Percentiles rank a stretch among this genome's conserved stretches.
Evolutionary conservation across 2,113 vertebrate genomes (phyloP).

Genomic region (Callithrix jacchus): DNA sequence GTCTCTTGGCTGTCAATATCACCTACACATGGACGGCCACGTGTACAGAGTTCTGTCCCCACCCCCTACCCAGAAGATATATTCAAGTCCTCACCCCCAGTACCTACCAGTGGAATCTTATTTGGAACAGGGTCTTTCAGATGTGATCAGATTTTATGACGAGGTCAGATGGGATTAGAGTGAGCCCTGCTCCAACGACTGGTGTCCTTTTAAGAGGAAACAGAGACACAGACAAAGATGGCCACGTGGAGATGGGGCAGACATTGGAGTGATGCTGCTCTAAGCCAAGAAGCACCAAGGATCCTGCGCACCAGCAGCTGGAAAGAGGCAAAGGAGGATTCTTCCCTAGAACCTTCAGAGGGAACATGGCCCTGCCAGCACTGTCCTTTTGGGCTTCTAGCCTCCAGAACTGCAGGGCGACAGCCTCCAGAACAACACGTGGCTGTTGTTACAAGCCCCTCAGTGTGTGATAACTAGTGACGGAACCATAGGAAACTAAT

Average conservation of each 20-base stretch:
- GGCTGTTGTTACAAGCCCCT: background rate
- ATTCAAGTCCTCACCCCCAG: background rate
- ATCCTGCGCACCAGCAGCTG: background rate
- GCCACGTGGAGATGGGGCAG: background rate
- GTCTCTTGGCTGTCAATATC: background rate
- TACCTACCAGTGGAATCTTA: background rate
- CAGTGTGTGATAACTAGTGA: background rate
- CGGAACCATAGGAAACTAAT: background rate
- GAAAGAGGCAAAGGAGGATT: background rate
- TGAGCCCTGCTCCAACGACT: background rate
- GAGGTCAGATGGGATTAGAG: background rate
- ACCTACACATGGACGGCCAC: too few species aligned
- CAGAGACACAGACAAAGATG: background rate
- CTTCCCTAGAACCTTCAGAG: background rate
- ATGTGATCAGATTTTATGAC: background rate
- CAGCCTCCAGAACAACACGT: too few species aligned
- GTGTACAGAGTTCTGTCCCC: background rate
- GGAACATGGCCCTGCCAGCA: background rate
- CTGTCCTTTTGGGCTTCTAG: background rate
- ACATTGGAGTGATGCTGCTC: fast-evolving
- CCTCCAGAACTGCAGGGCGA: background rate
- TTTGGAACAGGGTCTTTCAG: background rate
- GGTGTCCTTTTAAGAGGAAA: background rate
- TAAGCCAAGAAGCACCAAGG: background rate
- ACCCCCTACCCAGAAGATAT: background rate